Conservation (phyloP, 2,888 invertebrate species). For the Tetragonula carbonaria region DNA sequence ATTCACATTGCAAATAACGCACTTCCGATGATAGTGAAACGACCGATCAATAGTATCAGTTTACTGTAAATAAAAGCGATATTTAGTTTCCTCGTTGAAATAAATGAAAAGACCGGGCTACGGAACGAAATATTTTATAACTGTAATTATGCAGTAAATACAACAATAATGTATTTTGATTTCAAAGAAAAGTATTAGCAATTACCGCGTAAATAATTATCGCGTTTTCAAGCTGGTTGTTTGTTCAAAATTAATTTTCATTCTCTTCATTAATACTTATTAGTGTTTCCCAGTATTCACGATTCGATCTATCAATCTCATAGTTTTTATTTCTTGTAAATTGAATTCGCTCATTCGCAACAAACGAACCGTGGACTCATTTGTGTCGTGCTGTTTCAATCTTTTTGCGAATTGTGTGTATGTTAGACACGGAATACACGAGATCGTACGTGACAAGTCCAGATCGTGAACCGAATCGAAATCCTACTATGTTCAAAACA, state of each 20-base stretch:
- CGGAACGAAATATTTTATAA: constrained; percentile 5
- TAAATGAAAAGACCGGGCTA: not conserved
- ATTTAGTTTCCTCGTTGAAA: not conserved
- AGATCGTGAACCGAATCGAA: constrained; percentile 57
- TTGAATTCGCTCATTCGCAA: not conserved
- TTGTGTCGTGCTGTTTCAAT: constrained; percentile 44
- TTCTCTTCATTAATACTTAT: constrained; percentile 18
- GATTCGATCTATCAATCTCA: not conserved
- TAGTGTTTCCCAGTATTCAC: not conserved
- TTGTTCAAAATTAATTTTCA: constrained; percentile 32
- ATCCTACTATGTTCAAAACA: constrained; percentile 16
- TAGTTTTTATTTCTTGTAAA: constrained; percentile 13
- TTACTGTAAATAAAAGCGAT: not conserved
- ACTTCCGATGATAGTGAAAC: not conserved
- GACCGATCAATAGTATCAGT: not conserved
- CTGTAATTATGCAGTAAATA: not conserved
- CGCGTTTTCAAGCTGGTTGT: not conserved
- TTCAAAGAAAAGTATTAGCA: not conserved
- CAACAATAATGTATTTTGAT: constrained; percentile 9
- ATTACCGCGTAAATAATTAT: not conserved
- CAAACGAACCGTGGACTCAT: constrained; percentile 38
- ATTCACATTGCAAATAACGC: not conserved
- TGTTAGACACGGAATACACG: constrained; percentile 52
- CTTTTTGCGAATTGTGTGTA: constrained; percentile 41
- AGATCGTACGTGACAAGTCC: constrained; percentile 56